A percentile compares a stretch with the other conserved stretches of the same genome.
phyloP scores from a whole-genome alignment of 2,113 vertebrate species.

The Microcebus ravelobensis region DNA sequence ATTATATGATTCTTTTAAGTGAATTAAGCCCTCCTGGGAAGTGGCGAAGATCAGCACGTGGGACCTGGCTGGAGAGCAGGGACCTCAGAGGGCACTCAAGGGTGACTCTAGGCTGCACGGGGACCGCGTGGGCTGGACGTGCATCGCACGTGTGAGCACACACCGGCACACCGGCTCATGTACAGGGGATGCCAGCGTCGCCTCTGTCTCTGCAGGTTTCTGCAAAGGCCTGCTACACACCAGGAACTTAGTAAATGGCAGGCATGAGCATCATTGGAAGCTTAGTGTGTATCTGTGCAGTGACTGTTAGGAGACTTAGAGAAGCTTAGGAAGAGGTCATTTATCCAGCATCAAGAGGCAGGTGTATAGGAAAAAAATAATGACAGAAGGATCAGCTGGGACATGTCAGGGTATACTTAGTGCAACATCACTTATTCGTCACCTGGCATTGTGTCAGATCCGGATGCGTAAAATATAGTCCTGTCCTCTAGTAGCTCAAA shows the following conservation, averaged over 20 bases:
- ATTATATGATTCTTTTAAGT: conserved; percentile 71
- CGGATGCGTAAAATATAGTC: background rate
- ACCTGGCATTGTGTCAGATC: background rate
- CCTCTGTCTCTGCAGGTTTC: background rate
- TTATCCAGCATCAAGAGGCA: background rate
- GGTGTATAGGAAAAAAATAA: background rate
- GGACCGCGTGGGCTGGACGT: too few relatives aligned
- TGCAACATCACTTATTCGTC: background rate
- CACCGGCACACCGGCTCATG: too few relatives aligned
- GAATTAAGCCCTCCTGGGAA: conserved; percentile 62
- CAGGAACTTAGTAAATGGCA: background rate
- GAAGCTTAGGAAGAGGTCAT: background rate
- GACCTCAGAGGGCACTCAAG: background rate
- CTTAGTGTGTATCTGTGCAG: background rate
- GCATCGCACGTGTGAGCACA: background rate
- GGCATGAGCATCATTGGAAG: background rate
- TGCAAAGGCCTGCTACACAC: background rate
- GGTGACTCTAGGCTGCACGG: background rate
- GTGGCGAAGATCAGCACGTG: background rate
- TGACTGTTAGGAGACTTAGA: background rate
- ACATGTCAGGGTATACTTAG: background rate
- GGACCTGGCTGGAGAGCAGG: background rate
- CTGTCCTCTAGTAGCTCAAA: background rate
- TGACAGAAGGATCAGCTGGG: background rate
- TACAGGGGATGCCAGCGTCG: background rate